Evolutionary conservation across 2,888 invertebrate genomes (phyloP).

Genomic region (Andrena chrysosceles): DNA sequence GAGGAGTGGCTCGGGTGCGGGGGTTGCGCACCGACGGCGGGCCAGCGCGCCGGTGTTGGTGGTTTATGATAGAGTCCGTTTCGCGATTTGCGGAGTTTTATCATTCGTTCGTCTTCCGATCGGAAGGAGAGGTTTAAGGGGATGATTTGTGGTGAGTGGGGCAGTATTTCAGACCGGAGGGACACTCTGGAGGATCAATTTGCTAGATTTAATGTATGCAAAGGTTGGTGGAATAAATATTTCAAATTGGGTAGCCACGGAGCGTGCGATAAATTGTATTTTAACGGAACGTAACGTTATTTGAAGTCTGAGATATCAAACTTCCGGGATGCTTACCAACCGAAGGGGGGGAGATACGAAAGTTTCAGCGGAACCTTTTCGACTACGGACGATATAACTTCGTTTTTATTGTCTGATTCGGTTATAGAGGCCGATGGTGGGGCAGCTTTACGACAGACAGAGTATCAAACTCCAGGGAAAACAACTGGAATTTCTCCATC

Average conservation of each 20-base stretch:
- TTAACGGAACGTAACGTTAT: slow-evolving; percentile 6
- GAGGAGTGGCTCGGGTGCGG: background rate
- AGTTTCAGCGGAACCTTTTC: slow-evolving; percentile 40
- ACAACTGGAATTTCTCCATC: slow-evolving; percentile 42
- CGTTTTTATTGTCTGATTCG: slow-evolving; percentile 55
- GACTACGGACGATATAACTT: slow-evolving; percentile 45
- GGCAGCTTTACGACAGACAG: slow-evolving; percentile 39
- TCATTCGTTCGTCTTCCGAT: slow-evolving; percentile 18
- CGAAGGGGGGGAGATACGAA: slow-evolving; percentile 16
- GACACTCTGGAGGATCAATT: background rate
- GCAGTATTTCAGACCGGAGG: background rate
- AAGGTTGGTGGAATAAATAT: background rate
- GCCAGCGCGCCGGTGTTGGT: background rate
- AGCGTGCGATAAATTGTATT: background rate
- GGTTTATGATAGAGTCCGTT: slow-evolving; percentile 21
- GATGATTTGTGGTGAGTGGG: background rate
- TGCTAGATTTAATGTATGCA: background rate
- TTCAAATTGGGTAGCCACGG: background rate
- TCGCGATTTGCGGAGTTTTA: slow-evolving; percentile 17
- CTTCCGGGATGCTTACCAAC: slow-evolving; percentile 12
- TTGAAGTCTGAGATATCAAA: slow-evolving; percentile 31
- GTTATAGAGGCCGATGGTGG: slow-evolving; percentile 36
- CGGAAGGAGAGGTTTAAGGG: background rate
- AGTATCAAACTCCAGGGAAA: slow-evolving; percentile 46
- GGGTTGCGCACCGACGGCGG: background rate